Conservation (phyloP, 2,113 vertebrate species). For the Aptenodytes forsteri region DNA sequence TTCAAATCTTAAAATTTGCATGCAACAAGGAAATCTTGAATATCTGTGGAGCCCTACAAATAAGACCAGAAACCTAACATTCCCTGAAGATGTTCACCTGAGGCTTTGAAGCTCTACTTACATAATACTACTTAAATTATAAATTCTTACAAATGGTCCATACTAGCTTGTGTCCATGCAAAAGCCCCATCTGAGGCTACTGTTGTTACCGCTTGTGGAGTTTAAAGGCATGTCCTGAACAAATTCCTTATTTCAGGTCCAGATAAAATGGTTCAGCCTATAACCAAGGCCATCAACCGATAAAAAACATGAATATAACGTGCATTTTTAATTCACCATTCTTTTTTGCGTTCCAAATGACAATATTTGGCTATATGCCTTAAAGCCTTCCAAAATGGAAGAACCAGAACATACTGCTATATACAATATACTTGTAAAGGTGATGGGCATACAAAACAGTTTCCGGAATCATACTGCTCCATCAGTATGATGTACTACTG, state of each 20-base stretch:
- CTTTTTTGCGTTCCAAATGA: neutral
- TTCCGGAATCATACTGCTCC: neutral
- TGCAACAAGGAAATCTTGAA: neutral
- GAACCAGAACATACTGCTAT: neutral
- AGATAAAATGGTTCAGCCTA: neutral
- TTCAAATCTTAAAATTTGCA: neutral
- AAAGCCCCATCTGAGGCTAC: neutral
- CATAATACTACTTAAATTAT: neutral
- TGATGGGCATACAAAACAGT: neutral
- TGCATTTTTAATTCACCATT: neutral
- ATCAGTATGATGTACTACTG: neutral
- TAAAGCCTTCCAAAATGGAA: neutral
- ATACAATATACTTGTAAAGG: neutral
- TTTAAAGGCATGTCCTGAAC: neutral
- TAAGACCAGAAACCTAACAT: neutral
- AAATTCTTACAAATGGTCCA: neutral
- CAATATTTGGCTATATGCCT: neutral
- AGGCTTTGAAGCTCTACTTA: neutral
- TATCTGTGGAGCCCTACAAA: neutral
- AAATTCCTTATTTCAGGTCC: neutral
- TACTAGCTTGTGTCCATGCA: neutral
- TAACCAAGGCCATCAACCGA: neutral
- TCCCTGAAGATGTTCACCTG: neutral
- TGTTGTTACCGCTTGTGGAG: neutral
- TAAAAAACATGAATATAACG: fast-evolving